A percentile compares a stretch with the other conserved stretches of the same genome.
Conservation (phyloP, 37 sponge, comb jelly and placozoan species). For the Eunapius fragilis region DNA sequence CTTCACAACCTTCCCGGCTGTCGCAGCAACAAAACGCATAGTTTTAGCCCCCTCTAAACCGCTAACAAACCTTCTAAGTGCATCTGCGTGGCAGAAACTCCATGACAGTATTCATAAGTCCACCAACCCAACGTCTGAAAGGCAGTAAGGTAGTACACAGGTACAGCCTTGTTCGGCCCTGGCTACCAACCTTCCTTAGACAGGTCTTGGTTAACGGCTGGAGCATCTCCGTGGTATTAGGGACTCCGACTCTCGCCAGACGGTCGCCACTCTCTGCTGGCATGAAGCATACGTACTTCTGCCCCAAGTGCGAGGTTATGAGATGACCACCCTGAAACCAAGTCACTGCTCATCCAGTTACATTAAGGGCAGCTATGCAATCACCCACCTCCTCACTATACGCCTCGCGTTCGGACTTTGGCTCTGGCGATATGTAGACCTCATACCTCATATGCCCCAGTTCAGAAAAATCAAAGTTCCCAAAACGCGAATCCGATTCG, state of each 20-base stretch:
- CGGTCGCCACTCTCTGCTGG: not conserved
- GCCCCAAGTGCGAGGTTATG: not conserved
- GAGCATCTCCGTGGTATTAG: constrained; percentile 15
- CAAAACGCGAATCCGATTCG: constrained; percentile 12
- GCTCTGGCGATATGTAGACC: constrained; percentile 8
- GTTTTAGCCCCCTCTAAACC: not conserved
- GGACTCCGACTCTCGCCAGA: not conserved
- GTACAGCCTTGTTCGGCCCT: not conserved
- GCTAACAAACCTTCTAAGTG: constrained; percentile 57
- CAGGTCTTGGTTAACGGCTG: not conserved
- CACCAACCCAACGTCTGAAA: constrained; percentile 63
- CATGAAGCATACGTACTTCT: not conserved
- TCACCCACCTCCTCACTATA: not conserved
- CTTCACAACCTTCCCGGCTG: constrained; percentile 40
- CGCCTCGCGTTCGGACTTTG: constrained; percentile 3
- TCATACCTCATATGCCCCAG: constrained; percentile 21
- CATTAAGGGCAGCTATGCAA: not conserved
- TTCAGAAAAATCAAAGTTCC: constrained; percentile 35
- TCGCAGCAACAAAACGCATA: not conserved
- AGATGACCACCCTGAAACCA: not conserved
- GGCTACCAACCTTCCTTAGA: not conserved
- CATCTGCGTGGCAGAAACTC: constrained; percentile 42
- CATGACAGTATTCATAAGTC: constrained; percentile 79
- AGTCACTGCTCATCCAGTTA: not conserved
- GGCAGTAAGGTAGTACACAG: not conserved